phyloP scores from a whole-genome alignment of 2,888 invertebrate genomes.

The Diachrysia chrysitis region DNA sequence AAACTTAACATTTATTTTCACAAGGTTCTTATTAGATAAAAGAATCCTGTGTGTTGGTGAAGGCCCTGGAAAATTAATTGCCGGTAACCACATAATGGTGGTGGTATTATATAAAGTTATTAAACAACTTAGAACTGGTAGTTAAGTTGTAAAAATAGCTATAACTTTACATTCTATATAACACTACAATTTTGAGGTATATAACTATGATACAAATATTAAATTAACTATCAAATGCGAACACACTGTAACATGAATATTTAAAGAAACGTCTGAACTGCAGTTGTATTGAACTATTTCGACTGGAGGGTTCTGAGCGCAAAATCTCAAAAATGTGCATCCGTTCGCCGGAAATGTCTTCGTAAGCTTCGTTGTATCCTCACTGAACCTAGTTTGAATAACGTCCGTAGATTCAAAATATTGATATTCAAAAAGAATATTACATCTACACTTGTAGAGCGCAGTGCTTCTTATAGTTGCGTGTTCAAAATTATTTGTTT shows the following conservation, averaged over 20 bases:
- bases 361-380: constrained; percentile 78
- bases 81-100: not conserved
- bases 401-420: constrained; percentile 61
- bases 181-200: too few relatives aligned
- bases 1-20: not conserved
- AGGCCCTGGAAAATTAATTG: not conserved
- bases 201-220: constrained; percentile 1
- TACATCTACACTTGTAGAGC: constrained; percentile 26
- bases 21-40: constrained; percentile 1
- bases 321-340: constrained; percentile 86
- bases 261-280: constrained; percentile 71
- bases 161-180: too few relatives aligned
- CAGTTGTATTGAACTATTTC: constrained; percentile 77
- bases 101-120: not conserved
- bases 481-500: not conserved
- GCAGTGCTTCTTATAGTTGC: not conserved
- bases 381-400: constrained; percentile 79
- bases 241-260: constrained; percentile 73
- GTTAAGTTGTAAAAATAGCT: not conserved
- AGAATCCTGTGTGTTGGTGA: not conserved
- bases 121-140: not conserved
- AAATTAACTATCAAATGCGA: constrained; percentile 14
- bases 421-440: constrained; percentile 55
- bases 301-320: constrained; percentile 72
- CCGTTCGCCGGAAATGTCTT: constrained; percentile 80